These are phyloP conservation scores for Diarsia rubi DNA, from an alignment of 2,888 invertebrate species.

Conservation along the genomic window DNA sequence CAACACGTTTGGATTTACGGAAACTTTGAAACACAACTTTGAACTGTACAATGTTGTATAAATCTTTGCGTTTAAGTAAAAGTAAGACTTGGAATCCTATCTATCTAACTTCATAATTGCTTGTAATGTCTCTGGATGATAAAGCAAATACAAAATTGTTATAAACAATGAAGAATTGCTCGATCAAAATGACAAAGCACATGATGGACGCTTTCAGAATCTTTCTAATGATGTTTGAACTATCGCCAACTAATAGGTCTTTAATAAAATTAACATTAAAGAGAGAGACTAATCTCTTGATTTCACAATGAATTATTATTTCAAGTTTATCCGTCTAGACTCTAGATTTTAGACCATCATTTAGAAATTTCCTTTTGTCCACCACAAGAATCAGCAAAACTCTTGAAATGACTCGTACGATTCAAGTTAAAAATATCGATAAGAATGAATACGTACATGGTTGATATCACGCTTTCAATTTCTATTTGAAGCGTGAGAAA, in stretches of 20 bases:
- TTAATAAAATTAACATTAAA: constrained; percentile 13
- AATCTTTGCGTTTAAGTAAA: background rate
- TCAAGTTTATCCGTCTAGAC: constrained; percentile 42
- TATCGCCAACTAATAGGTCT: background rate
- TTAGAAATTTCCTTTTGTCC: constrained; percentile 38
- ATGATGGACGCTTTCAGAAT: constrained; percentile 14
- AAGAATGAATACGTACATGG: constrained; percentile 4
- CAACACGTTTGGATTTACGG: background rate
- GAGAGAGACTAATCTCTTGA: background rate
- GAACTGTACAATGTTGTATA: background rate
- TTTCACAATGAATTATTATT: constrained; percentile 43
- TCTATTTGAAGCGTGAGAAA: constrained; percentile 69
- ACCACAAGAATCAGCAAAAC: constrained; percentile 16
- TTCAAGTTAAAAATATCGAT: constrained; percentile 29
- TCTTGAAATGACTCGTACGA: constrained; percentile 27
- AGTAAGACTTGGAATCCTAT: background rate
- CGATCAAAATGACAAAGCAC: background rate
- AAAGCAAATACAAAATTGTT: background rate
- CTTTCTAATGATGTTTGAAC: background rate
- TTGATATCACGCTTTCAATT: constrained; percentile 69
- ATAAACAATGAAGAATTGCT: background rate
- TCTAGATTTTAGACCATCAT: constrained; percentile 44
- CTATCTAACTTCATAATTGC: background rate
- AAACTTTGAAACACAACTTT: constrained; percentile 1
- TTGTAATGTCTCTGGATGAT: background rate